These are phyloP conservation scores for Dasysyrphus albostriatus DNA, from an alignment of 2,888 invertebrate species.

Conservation along the genomic window DNA sequence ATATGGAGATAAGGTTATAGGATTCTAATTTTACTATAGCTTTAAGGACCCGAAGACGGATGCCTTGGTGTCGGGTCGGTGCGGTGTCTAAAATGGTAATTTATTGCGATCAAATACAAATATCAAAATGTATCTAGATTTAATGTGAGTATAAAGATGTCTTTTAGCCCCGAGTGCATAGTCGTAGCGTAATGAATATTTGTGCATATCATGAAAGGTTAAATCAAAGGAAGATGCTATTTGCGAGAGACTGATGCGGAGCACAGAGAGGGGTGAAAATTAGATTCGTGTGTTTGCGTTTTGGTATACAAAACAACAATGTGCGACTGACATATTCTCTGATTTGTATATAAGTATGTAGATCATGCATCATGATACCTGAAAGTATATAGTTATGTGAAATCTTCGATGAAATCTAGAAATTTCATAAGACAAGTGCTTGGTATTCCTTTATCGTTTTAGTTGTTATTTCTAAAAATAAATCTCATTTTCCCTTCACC, in stretches of 20 bases:
- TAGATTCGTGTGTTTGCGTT: conserved; percentile 14
- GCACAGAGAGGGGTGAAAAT: neutral
- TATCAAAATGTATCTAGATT: conserved; percentile 74
- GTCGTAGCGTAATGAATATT: conserved; percentile 70
- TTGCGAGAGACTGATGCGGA: neutral
- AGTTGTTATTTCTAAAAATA: conserved; percentile 35
- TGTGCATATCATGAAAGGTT: conserved; percentile 27
- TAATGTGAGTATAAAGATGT: conserved; percentile 76
- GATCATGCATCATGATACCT: neutral
- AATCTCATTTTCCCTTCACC: neutral
- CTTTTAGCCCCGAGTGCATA: conserved; percentile 64
- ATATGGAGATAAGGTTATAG: neutral
- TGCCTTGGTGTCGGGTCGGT: conserved; percentile 64
- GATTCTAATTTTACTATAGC: neutral
- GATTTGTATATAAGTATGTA: conserved; percentile 17
- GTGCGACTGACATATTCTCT: conserved; percentile 15
- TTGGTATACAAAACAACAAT: conserved; percentile 4
- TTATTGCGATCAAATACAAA: conserved; percentile 76
- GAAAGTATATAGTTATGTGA: conserved; percentile 39
- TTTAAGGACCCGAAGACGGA: conserved; percentile 54
- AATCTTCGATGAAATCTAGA: conserved; percentile 49
- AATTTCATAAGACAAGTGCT: conserved; percentile 3
- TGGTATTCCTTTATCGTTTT: neutral
- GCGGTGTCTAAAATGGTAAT: conserved; percentile 72
- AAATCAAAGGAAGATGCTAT: conserved; percentile 10